Base-by-base conservation (phyloP, 2,888 invertebrate genomes). In the Rhagonycha lutea region DNA sequence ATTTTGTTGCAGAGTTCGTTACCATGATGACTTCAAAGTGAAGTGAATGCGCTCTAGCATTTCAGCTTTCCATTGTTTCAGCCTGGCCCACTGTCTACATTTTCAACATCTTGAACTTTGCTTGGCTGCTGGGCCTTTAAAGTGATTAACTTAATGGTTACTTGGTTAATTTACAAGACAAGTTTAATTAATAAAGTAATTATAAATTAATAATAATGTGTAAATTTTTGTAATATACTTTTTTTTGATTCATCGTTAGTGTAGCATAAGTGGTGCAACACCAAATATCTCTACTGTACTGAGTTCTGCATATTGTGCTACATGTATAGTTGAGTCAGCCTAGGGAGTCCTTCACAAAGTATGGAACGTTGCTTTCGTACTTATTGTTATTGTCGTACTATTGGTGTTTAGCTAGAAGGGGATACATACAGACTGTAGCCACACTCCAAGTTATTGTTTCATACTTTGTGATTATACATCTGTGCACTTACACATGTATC, bases 1-100 rank as follows among this genome's bases (percentile, higher is more conserved):
- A 47, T 47, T 87, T 88, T 89, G 87, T 94, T 95, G 47, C 94
- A 96, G 96, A 97, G 93, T 97, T 97, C 93, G 96, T 97, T 93
- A 97, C 96, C 93, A 97, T 97, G 97, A 97, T 97, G 97, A 97
- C 97, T 93, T 97, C 97, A 93, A 97, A 97, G 95, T 97, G 96
- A 97, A 93, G 92, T 91, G 92, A 92, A 91, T 91, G 86, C 90
- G 89, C 89, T 82, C 81, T 90, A 90, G 86, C 86, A 86, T 86
- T 87, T 87, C 86, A 86, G 87, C 87, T 88, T 88, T 88, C 86
- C 86, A 86, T 87, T 85, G 86, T 87, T 87, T 87, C 87, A 86
- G 86, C 87, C 87, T 86, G 88, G 87, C 87, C 87, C 87, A 86
- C 84, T 83, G 81, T 79, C 79, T 82, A 83, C 84, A 85, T 85